These are phyloP conservation scores for Tympanuchus pallidicinctus DNA, from an alignment of 2,113 vertebrate species.

Conservation along the genomic window DNA sequence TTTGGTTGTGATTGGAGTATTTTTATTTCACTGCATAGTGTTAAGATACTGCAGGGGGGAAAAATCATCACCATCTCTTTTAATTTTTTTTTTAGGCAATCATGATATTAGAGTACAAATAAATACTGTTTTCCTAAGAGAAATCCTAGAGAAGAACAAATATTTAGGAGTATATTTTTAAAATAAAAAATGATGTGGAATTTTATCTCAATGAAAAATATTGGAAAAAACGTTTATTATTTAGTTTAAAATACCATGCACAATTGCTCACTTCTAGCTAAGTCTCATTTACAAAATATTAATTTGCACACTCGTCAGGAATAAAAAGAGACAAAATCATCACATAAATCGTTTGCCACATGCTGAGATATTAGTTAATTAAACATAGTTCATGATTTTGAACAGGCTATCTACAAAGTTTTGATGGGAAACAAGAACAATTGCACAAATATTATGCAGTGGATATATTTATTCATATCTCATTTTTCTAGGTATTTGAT, in stretches of 20 bases:
- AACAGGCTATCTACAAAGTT: slow-evolving; percentile 25
- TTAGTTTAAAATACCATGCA: slow-evolving; percentile 58
- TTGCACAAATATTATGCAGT: slow-evolving; percentile 4
- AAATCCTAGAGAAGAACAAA: slow-evolving; percentile 13
- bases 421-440: slow-evolving; percentile 32
- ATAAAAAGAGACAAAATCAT: slow-evolving; percentile 3
- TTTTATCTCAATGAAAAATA: slow-evolving; percentile 1
- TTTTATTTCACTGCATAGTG: neutral
- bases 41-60: neutral
- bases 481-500: neutral
- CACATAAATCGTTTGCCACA: slow-evolving; percentile 39
- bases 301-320: slow-evolving; percentile 71
- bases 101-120: neutral
- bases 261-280: slow-evolving; percentile 32
- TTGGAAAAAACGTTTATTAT: slow-evolving; percentile 26
- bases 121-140: neutral
- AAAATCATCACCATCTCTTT: neutral
- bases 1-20: neutral
- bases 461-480: slow-evolving; percentile 10
- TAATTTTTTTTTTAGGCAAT: neutral
- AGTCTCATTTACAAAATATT: slow-evolving; percentile 69
- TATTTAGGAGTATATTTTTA: slow-evolving; percentile 43
- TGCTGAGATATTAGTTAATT: slow-evolving; percentile 72
- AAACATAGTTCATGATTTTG: slow-evolving; percentile 47
- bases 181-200: slow-evolving; percentile 24